These are phyloP conservation scores for Sebastes flavidus DNA, from an alignment of 2,797 vertebrate species.

Conservation along the genomic window DNA sequence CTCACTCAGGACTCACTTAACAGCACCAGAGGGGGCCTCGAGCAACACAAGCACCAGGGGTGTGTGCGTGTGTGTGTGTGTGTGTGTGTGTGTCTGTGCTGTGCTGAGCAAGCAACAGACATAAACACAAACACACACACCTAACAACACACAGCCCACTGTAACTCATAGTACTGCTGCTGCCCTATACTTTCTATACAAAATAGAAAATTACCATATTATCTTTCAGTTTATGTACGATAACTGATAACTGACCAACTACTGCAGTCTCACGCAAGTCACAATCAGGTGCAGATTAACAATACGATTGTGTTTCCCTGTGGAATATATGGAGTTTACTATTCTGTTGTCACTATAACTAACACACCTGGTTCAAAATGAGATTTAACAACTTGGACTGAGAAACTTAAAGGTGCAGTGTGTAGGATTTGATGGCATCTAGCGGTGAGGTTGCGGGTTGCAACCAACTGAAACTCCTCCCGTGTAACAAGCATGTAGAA, in stretches of 20 bases:
- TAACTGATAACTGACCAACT: neutral
- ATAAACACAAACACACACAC: neutral
- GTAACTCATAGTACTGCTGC: neutral
- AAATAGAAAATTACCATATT: neutral
- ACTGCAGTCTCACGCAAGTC: neutral
- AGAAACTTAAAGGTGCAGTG: neutral
- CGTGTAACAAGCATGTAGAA: no score
- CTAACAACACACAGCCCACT: neutral
- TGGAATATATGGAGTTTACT: neutral
- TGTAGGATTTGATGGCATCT: no score
- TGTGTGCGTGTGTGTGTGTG: neutral
- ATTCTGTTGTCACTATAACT: neutral
- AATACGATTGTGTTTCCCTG: neutral
- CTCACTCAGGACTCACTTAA: slow-evolving; percentile 84
- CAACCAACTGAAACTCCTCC: no score
- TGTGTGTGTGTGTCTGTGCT: slow-evolving; percentile 2
- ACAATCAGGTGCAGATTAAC: neutral
- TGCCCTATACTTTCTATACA: neutral
- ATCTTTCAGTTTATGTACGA: neutral
- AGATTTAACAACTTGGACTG: neutral
- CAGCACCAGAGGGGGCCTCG: slow-evolving; percentile 75
- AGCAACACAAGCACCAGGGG: slow-evolving; percentile 46
- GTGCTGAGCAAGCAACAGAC: neutral
- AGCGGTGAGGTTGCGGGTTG: fast-evolving
- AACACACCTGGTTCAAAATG: neutral